Conservation (phyloP, 37 sponge, comb jelly and placozoan species). For the Crambe crambe region DNA sequence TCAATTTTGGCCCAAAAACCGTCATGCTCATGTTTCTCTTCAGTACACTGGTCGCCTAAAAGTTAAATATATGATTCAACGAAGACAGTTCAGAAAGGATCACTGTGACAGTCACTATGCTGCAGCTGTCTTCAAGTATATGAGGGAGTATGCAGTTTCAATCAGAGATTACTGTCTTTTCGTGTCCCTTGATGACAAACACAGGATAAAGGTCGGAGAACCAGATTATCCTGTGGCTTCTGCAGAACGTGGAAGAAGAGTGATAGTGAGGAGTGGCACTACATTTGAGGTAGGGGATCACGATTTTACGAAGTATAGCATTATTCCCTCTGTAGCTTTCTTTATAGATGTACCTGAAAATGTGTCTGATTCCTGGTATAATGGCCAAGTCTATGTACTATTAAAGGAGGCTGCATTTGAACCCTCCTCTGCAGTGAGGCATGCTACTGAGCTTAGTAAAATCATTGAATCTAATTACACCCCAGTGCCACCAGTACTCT, state of each 20-base stretch:
- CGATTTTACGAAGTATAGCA: slow-evolving; percentile 9
- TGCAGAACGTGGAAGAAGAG: slow-evolving; percentile 5
- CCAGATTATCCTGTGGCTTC: slow-evolving; percentile 40
- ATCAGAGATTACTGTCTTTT: slow-evolving; percentile 13
- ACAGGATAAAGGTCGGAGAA: slow-evolving; percentile 16
- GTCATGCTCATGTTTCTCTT: neutral
- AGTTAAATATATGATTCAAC: slow-evolving; percentile 24
- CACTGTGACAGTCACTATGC: slow-evolving; percentile 34
- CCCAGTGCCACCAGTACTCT: neutral
- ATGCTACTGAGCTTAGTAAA: no score
- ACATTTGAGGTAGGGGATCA: slow-evolving; percentile 16
- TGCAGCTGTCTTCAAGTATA: slow-evolving; percentile 24
- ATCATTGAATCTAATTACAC: neutral
- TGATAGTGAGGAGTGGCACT: slow-evolving; percentile 1
- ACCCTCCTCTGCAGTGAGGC: no score
- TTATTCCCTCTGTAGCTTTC: slow-evolving; percentile 3
- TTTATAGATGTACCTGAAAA: no score
- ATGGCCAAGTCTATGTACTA: no score
- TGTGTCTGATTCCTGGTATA: no score
- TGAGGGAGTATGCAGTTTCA: slow-evolving; percentile 32
- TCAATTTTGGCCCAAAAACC: slow-evolving; percentile 14
- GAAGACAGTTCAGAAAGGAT: slow-evolving; percentile 17
- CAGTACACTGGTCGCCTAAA: slow-evolving; percentile 36
- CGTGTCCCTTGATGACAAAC: no score
- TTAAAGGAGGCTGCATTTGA: no score